Evolutionary conservation across 2,888 invertebrate genomes (phyloP), one percentile per base, ranked within the genome.

Genomic region (Dicycla oo): DNA sequence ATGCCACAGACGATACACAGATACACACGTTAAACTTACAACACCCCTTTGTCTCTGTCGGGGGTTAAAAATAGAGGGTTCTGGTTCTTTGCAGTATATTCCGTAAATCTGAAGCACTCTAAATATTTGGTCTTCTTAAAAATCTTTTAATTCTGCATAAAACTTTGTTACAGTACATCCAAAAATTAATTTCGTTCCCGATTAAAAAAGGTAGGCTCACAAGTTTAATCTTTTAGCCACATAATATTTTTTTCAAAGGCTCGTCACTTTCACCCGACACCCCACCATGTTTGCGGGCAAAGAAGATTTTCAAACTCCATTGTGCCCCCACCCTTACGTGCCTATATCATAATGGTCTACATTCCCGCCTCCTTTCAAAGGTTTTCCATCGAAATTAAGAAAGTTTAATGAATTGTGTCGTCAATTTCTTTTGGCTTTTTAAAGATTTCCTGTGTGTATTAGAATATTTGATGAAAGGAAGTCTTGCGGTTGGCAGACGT

Each of bases 351-450:
- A 84, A 81, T 87, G 79, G 73, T 72, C 79, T 77, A 86, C 78
- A 85, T 86, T 84, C 82, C 72, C 68, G 65, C 69, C 75, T 75
- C 69, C 72, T 81, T 83, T 79, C 78, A 81, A 80, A 85, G 80
- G 75, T 78, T 85, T 83, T 85, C 84, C 79, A 79, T 81, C 81
- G 78, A 89, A 89, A 89, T 88, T 88, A 87, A 84, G 82, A 88
- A 90, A 90, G 89, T 90, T 89, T 88, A 88, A 88, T 89, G 86
- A 89, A 86, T 83, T 82, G 74, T 69, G 80, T 78, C 74, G 80
- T 81, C 65, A 72, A 58, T 60, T 73, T 75, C 60, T 75, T 75
- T 71, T 10, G 34, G 64, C 34, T 83, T 84, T 73, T 65, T 64
- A 71, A 69, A 72, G 67, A 78, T 78, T 82, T 72, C 81, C 68